phyloP scores from a whole-genome alignment of 1,140 invertebrate species.

The Odontomachus brunneus region DNA sequence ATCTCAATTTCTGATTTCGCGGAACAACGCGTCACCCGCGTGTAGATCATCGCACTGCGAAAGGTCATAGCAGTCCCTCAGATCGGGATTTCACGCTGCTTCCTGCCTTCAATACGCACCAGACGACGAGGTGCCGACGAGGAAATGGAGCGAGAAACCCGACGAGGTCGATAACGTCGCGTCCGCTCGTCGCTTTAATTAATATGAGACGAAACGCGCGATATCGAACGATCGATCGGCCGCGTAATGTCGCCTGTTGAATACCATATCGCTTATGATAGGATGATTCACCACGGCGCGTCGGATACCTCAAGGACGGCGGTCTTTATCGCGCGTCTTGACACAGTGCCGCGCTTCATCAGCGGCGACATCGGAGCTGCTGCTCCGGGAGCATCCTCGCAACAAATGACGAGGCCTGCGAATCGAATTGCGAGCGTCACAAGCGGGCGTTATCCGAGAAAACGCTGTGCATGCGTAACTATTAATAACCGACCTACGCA shows the following conservation, averaged over 20 bases:
- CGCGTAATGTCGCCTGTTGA: conserved; percentile 38
- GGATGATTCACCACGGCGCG: conserved; percentile 65
- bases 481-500: no score
- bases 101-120: no score
- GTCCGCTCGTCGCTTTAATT: conserved; percentile 40
- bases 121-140: not conserved
- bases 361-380: conserved; percentile 1
- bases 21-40: not conserved
- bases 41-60: conserved; percentile 38
- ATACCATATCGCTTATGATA: conserved; percentile 5
- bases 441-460: not conserved
- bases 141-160: not conserved
- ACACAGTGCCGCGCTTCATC: conserved; percentile 46
- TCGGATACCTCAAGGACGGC: conserved; percentile 57
- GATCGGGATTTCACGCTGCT: no score
- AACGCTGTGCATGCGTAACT: no score
- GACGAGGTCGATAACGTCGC: conserved; percentile 31
- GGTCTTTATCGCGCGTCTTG: conserved; percentile 65
- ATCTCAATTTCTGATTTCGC: not conserved
- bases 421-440: not conserved
- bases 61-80: no score
- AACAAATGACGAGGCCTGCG: conserved; percentile 18
- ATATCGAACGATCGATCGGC: conserved; percentile 44
- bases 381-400: conserved; percentile 12
- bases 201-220: conserved; percentile 39